These are phyloP conservation scores for Nyctibius bracteatus DNA, from an alignment of 2,113 vertebrate species.

Conservation along the genomic window DNA sequence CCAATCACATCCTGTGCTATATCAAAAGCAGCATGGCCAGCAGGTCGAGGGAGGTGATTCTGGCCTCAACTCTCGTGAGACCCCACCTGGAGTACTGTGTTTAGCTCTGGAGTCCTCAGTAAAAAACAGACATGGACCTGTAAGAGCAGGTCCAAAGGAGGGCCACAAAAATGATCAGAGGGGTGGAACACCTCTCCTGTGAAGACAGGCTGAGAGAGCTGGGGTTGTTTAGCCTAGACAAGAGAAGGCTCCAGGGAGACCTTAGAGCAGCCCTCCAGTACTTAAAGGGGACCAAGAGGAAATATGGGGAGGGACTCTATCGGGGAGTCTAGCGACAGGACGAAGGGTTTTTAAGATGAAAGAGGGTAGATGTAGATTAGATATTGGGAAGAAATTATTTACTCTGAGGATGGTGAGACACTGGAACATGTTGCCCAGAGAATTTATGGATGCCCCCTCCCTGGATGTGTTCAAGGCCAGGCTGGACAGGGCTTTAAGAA, in stretches of 20 bases:
- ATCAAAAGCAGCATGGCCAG: neutral
- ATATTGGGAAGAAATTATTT: neutral
- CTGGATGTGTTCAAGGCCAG: neutral
- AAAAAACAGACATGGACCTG: neutral
- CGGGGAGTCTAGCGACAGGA: neutral
- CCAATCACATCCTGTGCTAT: neutral
- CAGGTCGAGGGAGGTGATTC: neutral
- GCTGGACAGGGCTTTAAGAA: neutral
- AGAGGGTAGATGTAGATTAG: neutral
- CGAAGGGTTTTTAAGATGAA: neutral
- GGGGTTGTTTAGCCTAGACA: neutral
- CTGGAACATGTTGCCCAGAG: neutral
- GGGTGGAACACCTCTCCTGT: neutral
- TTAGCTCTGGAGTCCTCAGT: neutral
- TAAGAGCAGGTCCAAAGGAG: accelerated
- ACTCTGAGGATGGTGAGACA: accelerated
- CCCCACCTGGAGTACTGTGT: neutral
- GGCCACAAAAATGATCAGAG: too few species aligned
- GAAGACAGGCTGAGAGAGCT: neutral
- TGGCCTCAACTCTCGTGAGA: accelerated
- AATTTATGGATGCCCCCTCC: accelerated
- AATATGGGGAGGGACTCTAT: neutral
- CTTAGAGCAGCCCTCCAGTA: neutral
- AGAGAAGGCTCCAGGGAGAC: neutral
- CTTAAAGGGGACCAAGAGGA: neutral